These are phyloP conservation scores for Perdita meconis DNA, from an alignment of 2,888 invertebrate species.

Conservation along the genomic window DNA sequence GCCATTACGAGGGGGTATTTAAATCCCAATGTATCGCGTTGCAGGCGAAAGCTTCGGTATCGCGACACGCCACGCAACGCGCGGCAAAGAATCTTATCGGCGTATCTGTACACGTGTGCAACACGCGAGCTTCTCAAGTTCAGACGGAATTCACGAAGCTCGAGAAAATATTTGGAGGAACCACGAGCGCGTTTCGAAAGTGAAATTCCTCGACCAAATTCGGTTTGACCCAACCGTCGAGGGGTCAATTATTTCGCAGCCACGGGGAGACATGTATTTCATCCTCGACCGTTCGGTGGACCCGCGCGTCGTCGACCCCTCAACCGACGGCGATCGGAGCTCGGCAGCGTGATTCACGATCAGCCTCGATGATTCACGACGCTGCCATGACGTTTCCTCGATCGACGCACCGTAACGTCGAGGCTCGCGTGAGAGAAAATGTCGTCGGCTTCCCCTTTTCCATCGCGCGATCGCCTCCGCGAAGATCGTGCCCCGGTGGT, in stretches of 20 bases:
- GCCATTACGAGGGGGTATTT: conserved; percentile 35
- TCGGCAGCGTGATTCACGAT: conserved; percentile 72
- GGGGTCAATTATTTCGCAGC: conserved; percentile 67
- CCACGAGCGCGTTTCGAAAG: conserved; percentile 5
- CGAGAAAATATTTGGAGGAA: too few relatives aligned
- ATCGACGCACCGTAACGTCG: conserved; percentile 58
- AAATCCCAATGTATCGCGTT: conserved; percentile 45
- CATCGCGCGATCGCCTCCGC: background rate
- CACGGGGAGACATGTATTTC: conserved; percentile 54
- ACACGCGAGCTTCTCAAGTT: conserved; percentile 11
- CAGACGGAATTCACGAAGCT: background rate
- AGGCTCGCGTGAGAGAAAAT: conserved; percentile 48
- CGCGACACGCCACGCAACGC: conserved; percentile 29
- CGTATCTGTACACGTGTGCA: background rate
- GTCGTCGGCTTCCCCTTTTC: conserved; percentile 29
- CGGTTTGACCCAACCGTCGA: conserved; percentile 59
- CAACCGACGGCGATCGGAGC: conserved; percentile 31
- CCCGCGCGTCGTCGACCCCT: conserved; percentile 31
- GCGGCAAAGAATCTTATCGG: conserved; percentile 38
- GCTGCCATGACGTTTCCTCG: conserved; percentile 61
- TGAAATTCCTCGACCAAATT: conserved; percentile 15
- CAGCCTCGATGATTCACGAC: conserved; percentile 71
- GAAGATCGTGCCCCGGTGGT: background rate
- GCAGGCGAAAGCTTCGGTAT: conserved; percentile 14
- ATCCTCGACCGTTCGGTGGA: conserved; percentile 25